phyloP scores from a whole-genome alignment of 1,140 invertebrate species.

The Thaumetopoea pityocampa region DNA sequence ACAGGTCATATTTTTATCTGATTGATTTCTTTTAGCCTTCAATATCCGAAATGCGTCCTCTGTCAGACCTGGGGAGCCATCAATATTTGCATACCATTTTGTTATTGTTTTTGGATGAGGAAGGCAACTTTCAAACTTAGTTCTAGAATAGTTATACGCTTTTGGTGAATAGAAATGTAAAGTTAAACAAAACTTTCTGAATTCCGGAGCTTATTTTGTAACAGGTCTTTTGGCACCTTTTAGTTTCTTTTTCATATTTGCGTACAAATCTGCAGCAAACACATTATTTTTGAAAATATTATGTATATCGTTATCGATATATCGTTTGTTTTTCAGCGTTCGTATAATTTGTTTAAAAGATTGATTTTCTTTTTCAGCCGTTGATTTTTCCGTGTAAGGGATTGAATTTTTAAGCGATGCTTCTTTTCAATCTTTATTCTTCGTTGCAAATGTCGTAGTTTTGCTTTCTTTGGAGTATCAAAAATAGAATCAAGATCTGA shows the following conservation, averaged over 20 bases:
- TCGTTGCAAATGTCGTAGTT: constrained; percentile 9
- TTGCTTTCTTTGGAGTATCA: constrained; percentile 13
- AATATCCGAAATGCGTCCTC: constrained; percentile 12
- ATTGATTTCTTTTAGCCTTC: constrained; percentile 5
- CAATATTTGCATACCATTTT: constrained; percentile 14
- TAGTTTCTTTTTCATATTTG: constrained; percentile 12
- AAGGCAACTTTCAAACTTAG: constrained; percentile 2
- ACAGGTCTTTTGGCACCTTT: constrained; percentile 12
- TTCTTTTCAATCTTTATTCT: constrained; percentile 10
- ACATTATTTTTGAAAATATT: constrained; percentile 12
- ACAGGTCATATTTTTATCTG: constrained; percentile 4
- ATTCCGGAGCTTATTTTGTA: constrained; percentile 5
- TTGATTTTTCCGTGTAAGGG: constrained; percentile 7
- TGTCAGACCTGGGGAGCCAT: constrained; percentile 5
- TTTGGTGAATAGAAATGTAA: constrained; percentile 9
- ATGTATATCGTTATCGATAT: constrained; percentile 14
- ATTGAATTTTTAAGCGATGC: constrained; percentile 12
- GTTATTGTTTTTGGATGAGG: background rate
- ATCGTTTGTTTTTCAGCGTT: constrained; percentile 15
- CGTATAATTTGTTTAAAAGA: constrained; percentile 14
- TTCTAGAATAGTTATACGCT: constrained; percentile 1
- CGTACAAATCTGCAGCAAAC: constrained; percentile 7
- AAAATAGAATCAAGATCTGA: constrained; percentile 18
- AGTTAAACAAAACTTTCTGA: background rate
- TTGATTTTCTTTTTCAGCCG: constrained; percentile 16